Evolutionary conservation across 1,140 invertebrate species (phyloP), one percentile per base, ranked within the genome.

Genomic region (Chelonus insularis): DNA sequence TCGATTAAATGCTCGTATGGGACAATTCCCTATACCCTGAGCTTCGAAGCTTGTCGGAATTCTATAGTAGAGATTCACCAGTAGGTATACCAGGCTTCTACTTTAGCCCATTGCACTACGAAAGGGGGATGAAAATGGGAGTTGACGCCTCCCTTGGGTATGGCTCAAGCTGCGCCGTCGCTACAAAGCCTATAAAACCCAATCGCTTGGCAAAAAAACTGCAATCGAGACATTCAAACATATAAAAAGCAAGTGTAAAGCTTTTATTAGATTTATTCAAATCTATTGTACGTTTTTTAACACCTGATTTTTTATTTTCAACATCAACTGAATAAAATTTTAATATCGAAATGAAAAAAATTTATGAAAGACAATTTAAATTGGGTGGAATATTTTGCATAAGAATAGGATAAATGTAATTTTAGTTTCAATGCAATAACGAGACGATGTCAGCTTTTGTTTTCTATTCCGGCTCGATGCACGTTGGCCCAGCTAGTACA

Each of bases 171-270:
- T 16, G 29, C 48, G 23, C 48, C 48, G 29, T 34, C 29, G 29
- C 29, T 16, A n/a, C 57, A 60, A 63, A 62, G 43, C 39, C 61
- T 41, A 65, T 65, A 63, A 69, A 67, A 54, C 51, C 52, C 23
- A 47, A 63, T 65, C 65, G 52, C 32, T 57, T 60, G 20, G 43
- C 59, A 55, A 63, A 63, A 66, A 48, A 34, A 12, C 55, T 52
- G 52, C 58, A 60, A 60, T 63, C 48, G 29, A 9, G 63, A 34
- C 56, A 62, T 65, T 62, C 57, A 62, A 62, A 51, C 41, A 11
- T 39, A 39, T 39, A 39, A 39, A 39, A 39, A 9, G 7, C 12
- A 23, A 11, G 45, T n/a, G 36, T 39, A 9, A 39, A 14, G 12
- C 36, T 39, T 39, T 5, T 39, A 39, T 39, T 29, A 29, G 12